Evolutionary conservation across 2,888 invertebrate genomes (phyloP).

Genomic region (Pediacus dermestoides): DNA sequence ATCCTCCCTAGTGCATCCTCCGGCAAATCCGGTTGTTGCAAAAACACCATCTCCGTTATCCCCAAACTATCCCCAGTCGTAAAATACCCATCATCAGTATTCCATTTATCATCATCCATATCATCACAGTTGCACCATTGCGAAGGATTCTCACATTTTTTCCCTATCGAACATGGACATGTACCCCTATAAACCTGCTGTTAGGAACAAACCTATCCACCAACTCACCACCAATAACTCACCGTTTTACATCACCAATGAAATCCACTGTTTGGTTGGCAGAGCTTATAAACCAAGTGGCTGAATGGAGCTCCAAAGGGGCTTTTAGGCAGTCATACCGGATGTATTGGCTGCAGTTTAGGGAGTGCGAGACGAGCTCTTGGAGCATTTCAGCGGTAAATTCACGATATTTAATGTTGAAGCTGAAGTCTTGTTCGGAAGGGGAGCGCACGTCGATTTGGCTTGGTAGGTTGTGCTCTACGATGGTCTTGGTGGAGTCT

Average conservation of each 20-base stretch:
- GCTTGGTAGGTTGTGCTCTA: slow-evolving; percentile 86
- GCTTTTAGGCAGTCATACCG: slow-evolving; percentile 89
- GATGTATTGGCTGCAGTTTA: slow-evolving; percentile 84
- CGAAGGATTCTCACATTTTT: slow-evolving; percentile 75
- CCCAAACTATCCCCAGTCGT: slow-evolving; percentile 78
- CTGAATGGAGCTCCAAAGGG: slow-evolving; percentile 79
- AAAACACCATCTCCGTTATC: slow-evolving; percentile 85
- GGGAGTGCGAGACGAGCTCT: slow-evolving; percentile 82
- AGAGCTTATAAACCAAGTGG: slow-evolving; percentile 86
- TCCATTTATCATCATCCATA: slow-evolving; percentile 80
- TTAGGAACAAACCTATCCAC: slow-evolving; percentile 20
- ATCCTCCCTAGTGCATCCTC: slow-evolving; percentile 83
- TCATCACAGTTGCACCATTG: slow-evolving; percentile 87
- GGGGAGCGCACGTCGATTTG: slow-evolving; percentile 84
- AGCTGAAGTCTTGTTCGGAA: slow-evolving; percentile 75
- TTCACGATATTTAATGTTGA: slow-evolving; percentile 82
- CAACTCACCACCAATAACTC: slow-evolving; percentile 20
- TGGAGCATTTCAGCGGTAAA: slow-evolving; percentile 89
- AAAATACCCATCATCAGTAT: slow-evolving; percentile 83
- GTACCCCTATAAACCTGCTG: slow-evolving; percentile 57
- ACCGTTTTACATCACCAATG: slow-evolving; percentile 80
- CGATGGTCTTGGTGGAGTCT: slow-evolving; percentile 81
- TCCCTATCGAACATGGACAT: slow-evolving; percentile 72
- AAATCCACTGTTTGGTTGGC: slow-evolving; percentile 73
- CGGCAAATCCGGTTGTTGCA: slow-evolving; percentile 79